These are phyloP conservation scores for Dendrocincla fuliginosa DNA, from an alignment of 2,797 vertebrate genomes.

Conservation along the genomic window DNA sequence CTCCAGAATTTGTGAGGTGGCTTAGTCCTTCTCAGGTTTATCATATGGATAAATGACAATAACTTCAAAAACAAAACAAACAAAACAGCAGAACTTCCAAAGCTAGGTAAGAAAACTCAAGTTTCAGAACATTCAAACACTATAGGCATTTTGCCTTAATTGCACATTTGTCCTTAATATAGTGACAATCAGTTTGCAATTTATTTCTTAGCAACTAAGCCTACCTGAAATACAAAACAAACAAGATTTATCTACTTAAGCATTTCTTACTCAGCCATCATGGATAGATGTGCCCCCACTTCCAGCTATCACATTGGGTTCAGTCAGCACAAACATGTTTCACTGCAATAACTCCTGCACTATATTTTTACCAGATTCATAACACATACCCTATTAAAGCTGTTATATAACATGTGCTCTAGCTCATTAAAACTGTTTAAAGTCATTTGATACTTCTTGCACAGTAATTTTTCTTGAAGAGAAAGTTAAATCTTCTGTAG, in stretches of 20 bases:
- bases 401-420: neutral
- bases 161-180: neutral
- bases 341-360: neutral
- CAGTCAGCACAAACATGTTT: neutral
- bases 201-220: neutral
- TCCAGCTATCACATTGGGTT: neutral
- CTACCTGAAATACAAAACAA: neutral
- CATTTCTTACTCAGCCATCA: neutral
- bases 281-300: neutral
- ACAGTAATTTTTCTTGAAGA: neutral
- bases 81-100: neutral
- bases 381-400: neutral
- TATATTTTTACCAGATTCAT: neutral
- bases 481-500: neutral
- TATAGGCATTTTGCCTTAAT: neutral
- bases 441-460: neutral
- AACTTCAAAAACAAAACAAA: neutral
- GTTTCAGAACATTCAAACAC: neutral
- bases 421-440: neutral
- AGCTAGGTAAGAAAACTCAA: neutral
- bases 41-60: neutral
- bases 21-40: neutral
- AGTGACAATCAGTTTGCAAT: neutral
- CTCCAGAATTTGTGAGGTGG: neutral
- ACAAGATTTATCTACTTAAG: neutral